Base-by-base conservation (phyloP, 1,140 invertebrate genomes). In the Drosophila takahashii region DNA sequence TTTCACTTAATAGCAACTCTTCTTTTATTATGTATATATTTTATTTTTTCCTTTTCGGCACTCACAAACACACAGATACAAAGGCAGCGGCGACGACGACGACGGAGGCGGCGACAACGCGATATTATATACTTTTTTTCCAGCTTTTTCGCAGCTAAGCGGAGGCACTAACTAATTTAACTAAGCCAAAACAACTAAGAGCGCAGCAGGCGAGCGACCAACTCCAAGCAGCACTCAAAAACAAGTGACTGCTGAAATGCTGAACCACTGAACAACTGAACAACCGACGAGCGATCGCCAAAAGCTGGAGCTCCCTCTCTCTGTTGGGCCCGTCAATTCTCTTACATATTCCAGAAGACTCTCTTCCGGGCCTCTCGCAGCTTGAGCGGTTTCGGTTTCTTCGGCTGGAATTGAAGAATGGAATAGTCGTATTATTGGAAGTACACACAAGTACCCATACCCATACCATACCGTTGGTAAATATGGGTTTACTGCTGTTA, bases 161-260 rank as follows among this genome's bases (percentile, higher is more conserved):
- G 81, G 72, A 58, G 54, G 61, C 56, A 76, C 78, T 60, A 81
- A 77, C 66, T 86, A 54, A 62, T 29, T 62, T 54, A 57, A 53
- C 60, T 73, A 67, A 50, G 27, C 27, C 47, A 32, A 27, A 48
- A 16, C 47, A 15, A 67, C 56, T 58, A 56, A 52, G 50, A 69
- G 44, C 54, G 54, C 42, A 37, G 44, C 27, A 51, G 57, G 52
- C 47, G 22, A 26, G 32, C 60, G 80, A 83, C 83, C 84, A 87
- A 71, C 81, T 87, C 70, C 79, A 83, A 71, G 76, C 70, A 79
- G 75, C 81, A 66, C 81, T 86, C 83, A 75, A 83, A 79, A 79
- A 76, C 81, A 85, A 47, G 58, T 56, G 44, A 58, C 37, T 62
- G 44, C 44, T 53, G 10, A 53, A 77, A 39, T 37, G 45, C 1